A percentile compares a stretch with the other conserved stretches of the same genome.
Evolutionary conservation across 2,888 invertebrate species (phyloP).

Genomic region (Lasioglossum leucozonium): DNA sequence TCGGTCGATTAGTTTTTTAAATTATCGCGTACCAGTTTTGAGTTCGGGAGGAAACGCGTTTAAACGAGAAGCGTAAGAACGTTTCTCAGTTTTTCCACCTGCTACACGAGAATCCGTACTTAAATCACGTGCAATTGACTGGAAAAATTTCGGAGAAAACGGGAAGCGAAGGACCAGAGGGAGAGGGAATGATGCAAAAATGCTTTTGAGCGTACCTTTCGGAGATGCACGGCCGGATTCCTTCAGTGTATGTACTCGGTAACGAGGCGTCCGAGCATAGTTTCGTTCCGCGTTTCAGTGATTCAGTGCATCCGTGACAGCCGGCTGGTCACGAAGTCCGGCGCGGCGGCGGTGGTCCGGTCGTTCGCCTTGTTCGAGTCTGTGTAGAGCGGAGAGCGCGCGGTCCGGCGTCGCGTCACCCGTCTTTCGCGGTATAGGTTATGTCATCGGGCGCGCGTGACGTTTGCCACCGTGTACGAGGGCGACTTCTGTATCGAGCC

Average conservation of each 20-base stretch:
- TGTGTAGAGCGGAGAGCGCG: not conserved
- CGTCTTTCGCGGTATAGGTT: conserved; percentile 50
- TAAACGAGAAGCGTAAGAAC: too few relatives aligned
- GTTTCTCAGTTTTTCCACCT: too few relatives aligned
- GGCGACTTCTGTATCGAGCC: conserved; percentile 28
- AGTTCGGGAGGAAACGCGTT: too few relatives aligned
- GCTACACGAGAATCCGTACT: too few relatives aligned
- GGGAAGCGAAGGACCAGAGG: not conserved
- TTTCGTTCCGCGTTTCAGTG: conserved; percentile 46
- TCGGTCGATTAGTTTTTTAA: too few relatives aligned
- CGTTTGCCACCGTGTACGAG: conserved; percentile 12
- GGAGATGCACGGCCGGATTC: not conserved
- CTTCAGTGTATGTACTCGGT: not conserved
- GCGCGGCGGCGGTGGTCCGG: conserved; percentile 25
- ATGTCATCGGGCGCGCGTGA: conserved; percentile 50
- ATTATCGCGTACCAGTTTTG: too few relatives aligned
- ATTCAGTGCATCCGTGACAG: conserved; percentile 53
- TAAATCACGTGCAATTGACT: not conserved
- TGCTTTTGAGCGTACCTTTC: not conserved
- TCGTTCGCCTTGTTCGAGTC: conserved; percentile 34
- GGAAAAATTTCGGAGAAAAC: not conserved
- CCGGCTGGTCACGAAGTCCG: conserved; percentile 41
- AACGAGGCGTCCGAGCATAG: not conserved
- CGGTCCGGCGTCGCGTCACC: not conserved
- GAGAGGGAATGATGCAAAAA: not conserved